These are phyloP conservation scores for Drosophila pegasa DNA, from an alignment of 2,888 invertebrate species.

Conservation along the genomic window DNA sequence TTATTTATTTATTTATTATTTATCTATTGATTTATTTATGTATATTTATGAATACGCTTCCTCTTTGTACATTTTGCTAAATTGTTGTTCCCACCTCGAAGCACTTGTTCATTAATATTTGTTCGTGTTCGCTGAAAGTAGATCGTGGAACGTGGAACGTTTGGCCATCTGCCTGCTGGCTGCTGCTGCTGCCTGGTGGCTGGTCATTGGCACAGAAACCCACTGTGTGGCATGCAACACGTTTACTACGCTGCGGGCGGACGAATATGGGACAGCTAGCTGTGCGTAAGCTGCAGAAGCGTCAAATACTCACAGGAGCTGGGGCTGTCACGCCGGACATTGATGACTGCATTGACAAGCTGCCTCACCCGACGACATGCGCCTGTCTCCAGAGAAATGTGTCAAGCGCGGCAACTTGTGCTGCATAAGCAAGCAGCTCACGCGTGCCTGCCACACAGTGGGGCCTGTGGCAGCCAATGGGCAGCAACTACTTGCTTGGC, in stretches of 20 bases:
- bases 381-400: slow-evolving; percentile 71
- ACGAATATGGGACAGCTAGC: slow-evolving; percentile 7
- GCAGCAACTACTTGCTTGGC: slow-evolving; percentile 6
- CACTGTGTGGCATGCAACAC: slow-evolving; percentile 57
- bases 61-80: slow-evolving; percentile 47
- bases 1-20: neutral
- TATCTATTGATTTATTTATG: neutral
- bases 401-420: slow-evolving; percentile 76
- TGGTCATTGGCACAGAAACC: slow-evolving; percentile 61
- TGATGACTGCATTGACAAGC: slow-evolving; percentile 79
- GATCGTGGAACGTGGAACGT: slow-evolving; percentile 2
- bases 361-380: slow-evolving; percentile 55
- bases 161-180: slow-evolving; percentile 11
- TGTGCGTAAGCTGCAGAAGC: slow-evolving; percentile 68
- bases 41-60: neutral
- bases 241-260: slow-evolving; percentile 19
- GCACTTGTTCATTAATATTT: slow-evolving; percentile 82
- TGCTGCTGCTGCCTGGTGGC: slow-evolving; percentile 31
- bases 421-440: slow-evolving; percentile 74
- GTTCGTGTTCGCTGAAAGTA: slow-evolving; percentile 49
- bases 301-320: slow-evolving; percentile 66
- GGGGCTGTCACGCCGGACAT: slow-evolving; percentile 69
- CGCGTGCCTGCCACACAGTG: slow-evolving; percentile 39
- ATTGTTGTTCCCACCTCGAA: slow-evolving; percentile 79
- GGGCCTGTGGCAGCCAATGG: neutral